phyloP scores from a whole-genome alignment of 2,113 vertebrate genomes.

The Brachyistius frenatus region DNA sequence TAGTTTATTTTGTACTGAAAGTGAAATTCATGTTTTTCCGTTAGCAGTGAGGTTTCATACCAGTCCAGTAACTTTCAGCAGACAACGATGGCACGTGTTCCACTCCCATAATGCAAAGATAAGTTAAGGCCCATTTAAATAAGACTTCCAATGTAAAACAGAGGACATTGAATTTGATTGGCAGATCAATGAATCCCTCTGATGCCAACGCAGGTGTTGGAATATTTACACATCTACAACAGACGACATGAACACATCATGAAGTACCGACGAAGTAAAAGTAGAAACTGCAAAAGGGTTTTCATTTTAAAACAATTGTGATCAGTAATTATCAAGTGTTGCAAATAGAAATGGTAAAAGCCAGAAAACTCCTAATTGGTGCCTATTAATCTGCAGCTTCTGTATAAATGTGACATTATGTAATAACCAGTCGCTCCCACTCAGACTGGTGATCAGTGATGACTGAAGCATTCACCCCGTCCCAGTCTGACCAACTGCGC shows the following conservation, averaged over 20 bases:
- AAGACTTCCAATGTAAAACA: conserved; percentile 1
- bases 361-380: not conserved
- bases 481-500: not conserved
- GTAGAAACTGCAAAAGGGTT: not conserved
- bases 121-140: conserved; percentile 14
- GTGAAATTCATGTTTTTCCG: not conserved
- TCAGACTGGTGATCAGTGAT: not conserved
- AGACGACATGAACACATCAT: not conserved
- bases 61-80: not conserved
- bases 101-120: not conserved
- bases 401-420: not conserved
- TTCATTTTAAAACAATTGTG: not conserved
- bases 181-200: not conserved
- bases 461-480: not conserved
- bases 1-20: not conserved
- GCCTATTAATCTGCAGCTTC: not conserved
- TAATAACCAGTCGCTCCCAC: not conserved
- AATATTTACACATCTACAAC: conserved; percentile 20
- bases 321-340: conserved; percentile 1
- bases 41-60: not conserved
- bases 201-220: not conserved
- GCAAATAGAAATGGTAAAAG: not conserved
- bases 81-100: not conserved
- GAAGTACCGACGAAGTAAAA: not conserved
- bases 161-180: not conserved